Percentiles rank a stretch among this genome's conserved stretches.
Conservation (phyloP, 2,888 invertebrate genomes). For the Oscheius onirici region DNA sequence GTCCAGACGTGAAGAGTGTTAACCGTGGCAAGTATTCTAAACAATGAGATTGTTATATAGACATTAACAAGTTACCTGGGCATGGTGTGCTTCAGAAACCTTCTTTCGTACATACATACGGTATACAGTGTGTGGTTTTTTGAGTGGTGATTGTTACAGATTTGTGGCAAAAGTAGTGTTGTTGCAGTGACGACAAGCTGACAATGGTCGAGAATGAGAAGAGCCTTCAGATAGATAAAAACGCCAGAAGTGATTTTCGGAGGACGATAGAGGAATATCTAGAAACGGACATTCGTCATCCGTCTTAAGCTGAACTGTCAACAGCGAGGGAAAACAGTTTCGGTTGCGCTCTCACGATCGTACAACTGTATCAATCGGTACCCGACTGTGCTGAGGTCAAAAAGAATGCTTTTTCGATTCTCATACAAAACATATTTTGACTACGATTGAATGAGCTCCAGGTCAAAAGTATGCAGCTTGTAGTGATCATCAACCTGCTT, state of each 20-base stretch:
- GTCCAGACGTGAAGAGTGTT: constrained; percentile 70
- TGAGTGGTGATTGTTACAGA: constrained; percentile 48
- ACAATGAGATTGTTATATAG: constrained; percentile 3
- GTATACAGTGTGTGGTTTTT: constrained; percentile 51
- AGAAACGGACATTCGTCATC: constrained; percentile 34
- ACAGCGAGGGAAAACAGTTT: constrained; percentile 17
- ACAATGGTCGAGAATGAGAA: constrained; percentile 65
- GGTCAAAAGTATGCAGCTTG: no score
- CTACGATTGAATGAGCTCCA: no score
- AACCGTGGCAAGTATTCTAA: constrained; percentile 63
- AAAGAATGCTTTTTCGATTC: no score
- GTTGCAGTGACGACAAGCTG: constrained; percentile 61
- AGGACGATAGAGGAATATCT: constrained; percentile 69
- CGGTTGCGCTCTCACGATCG: constrained; percentile 13
- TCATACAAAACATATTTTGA: no score
- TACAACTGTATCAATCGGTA: no score
- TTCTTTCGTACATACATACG: constrained; percentile 67
- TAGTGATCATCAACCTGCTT: no score
- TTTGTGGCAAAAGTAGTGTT: constrained; percentile 47
- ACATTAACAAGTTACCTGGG: constrained; percentile 56
- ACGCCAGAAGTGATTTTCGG: constrained; percentile 71
- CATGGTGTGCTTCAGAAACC: constrained; percentile 63
- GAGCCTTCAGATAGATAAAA: constrained; percentile 68
- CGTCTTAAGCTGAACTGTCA: constrained; percentile 7
- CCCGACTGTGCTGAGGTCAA: no score